These are phyloP conservation scores for Watsonalla cultraria DNA, from an alignment of 2,888 invertebrate species.

Conservation along the genomic window DNA sequence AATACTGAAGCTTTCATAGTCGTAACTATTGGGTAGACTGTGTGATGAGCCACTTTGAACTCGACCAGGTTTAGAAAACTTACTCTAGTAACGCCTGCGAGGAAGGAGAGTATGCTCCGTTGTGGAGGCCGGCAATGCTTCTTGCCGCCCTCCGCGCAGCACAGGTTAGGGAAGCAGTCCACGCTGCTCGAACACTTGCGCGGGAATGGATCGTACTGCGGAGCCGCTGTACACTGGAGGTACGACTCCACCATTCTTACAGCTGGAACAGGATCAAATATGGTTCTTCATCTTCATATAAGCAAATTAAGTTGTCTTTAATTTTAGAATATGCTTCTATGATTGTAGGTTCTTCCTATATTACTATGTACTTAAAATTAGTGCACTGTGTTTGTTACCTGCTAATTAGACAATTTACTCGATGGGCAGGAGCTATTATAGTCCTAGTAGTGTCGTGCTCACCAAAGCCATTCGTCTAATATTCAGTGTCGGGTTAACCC, in stretches of 20 bases:
- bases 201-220: conserved; percentile 83
- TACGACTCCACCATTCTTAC: conserved; percentile 80
- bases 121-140: conserved; percentile 86
- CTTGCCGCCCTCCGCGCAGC: conserved; percentile 86
- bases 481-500: too few relatives aligned
- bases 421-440: too few relatives aligned
- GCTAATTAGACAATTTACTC: too few relatives aligned
- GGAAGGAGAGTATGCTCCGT: conserved; percentile 82
- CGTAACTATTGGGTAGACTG: too few relatives aligned
- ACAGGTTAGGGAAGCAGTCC: conserved; percentile 89
- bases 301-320: neutral
- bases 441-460: too few relatives aligned
- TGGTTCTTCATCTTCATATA: neutral
- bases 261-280: conserved; percentile 38
- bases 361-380: too few relatives aligned
- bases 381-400: too few relatives aligned
- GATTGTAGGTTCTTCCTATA: conserved; percentile 1
- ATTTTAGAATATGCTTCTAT: neutral
- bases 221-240: conserved; percentile 86
- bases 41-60: too few relatives aligned
- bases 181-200: conserved; percentile 83
- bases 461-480: too few relatives aligned
- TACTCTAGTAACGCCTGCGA: conserved; percentile 81
- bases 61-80: neutral
- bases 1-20: too few relatives aligned